Conservation (phyloP, 1,140 invertebrate species). For the Drosophila bocki region DNA sequence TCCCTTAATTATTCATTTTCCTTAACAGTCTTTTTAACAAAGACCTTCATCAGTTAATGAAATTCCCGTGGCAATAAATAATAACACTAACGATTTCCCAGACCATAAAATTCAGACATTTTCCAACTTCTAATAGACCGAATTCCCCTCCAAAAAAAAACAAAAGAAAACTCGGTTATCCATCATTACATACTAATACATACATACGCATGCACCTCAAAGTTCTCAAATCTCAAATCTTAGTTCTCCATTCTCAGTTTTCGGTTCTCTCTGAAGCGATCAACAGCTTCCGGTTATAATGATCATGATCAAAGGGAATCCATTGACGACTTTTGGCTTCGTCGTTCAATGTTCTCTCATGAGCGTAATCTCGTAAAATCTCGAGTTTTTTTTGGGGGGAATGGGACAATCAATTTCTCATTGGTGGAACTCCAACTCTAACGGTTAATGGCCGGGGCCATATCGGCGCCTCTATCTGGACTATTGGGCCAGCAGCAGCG, state of each 20-base stretch:
- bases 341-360: constrained; percentile 8
- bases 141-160: constrained; percentile 4
- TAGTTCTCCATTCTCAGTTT: not conserved
- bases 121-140: constrained; percentile 11
- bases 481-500: constrained; percentile 12
- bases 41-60: not conserved
- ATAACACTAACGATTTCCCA: constrained; percentile 27
- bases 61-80: constrained; percentile 17
- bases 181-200: constrained; percentile 17
- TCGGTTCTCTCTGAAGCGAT: constrained; percentile 18
- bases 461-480: constrained; percentile 41
- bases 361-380: constrained; percentile 23
- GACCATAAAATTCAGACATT: constrained; percentile 25
- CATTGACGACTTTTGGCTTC: constrained; percentile 26
- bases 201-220: not conserved
- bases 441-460: constrained; percentile 50
- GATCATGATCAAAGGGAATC: constrained; percentile 39
- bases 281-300: constrained; percentile 48
- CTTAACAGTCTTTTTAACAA: not conserved
- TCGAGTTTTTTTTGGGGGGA: not conserved
- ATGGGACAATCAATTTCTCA: constrained; percentile 55
- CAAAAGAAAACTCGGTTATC: constrained; percentile 10
- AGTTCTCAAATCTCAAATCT: not conserved
- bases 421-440: constrained; percentile 60
- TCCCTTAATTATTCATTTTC: not conserved